phyloP scores from a whole-genome alignment of 1,140 invertebrate species.

The Pseudachorutes palmiensis region DNA sequence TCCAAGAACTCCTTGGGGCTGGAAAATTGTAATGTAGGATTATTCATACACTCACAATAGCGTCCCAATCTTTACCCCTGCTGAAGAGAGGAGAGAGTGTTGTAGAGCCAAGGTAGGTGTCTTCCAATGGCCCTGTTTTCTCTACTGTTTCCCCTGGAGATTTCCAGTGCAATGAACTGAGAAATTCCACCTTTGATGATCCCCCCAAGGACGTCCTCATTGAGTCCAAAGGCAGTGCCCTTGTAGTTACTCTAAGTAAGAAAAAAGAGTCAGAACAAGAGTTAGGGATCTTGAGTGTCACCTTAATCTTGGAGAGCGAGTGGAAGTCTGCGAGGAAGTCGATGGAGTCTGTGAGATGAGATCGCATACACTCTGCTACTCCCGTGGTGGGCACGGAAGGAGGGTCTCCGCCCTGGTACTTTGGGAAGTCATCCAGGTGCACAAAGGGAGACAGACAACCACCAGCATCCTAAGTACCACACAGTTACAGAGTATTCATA shows the following conservation, averaged over 20 bases:
- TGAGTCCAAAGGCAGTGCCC: conserved; percentile 65
- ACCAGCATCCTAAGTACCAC: conserved; percentile 55
- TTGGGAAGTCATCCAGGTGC: conserved; percentile 47
- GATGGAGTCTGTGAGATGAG: conserved; percentile 83
- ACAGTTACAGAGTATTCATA: background rate
- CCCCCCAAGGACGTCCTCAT: conserved; percentile 91
- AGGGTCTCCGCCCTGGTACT: conserved; percentile 44
- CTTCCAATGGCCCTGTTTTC: conserved; percentile 74
- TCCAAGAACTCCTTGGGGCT: conserved; percentile 90
- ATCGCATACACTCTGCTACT: conserved; percentile 83
- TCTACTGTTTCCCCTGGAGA: conserved; percentile 72
- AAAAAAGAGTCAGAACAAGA: background rate
- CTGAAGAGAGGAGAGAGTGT: conserved; percentile 69
- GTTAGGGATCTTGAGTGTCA: conserved; percentile 43
- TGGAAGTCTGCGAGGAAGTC: conserved; percentile 96
- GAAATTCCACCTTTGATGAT: conserved; percentile 90
- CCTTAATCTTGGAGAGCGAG: conserved; percentile 92
- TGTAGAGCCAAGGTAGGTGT: conserved; percentile 88
- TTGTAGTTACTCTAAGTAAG: conserved; percentile 69
- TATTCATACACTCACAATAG: no score
- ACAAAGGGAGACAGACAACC: conserved; percentile 61
- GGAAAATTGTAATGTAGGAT: conserved; percentile 37
- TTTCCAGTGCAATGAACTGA: conserved; percentile 88
- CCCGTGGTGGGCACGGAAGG: conserved; percentile 63
- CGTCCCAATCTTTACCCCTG: conserved; percentile 68